A percentile compares a stretch with the other conserved stretches of the same genome.
Evolutionary conservation across 2,797 vertebrate species (phyloP).

Genomic region (Halcyon chelicuti): DNA sequence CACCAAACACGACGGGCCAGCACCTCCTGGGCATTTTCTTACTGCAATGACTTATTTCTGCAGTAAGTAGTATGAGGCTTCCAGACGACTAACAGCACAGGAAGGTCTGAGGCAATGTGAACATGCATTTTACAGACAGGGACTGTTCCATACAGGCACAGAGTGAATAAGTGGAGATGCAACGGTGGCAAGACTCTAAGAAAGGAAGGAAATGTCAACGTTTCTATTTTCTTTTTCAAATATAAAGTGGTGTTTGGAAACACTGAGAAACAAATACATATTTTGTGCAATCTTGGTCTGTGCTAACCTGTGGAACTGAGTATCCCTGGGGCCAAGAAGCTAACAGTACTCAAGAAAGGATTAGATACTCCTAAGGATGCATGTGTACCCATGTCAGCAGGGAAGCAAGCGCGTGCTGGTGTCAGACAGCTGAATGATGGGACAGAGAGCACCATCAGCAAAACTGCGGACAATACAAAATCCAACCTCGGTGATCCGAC

Average conservation of each 20-base stretch:
- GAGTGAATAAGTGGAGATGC: neutral
- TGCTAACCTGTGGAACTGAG: neutral
- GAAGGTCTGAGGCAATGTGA: neutral
- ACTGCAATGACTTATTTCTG: neutral
- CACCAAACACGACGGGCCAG: neutral
- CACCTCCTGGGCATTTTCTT: neutral
- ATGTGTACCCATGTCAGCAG: neutral
- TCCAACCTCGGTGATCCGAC: fast-evolving
- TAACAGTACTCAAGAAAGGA: neutral
- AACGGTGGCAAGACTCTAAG: neutral
- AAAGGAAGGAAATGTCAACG: neutral
- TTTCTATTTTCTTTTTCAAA: neutral
- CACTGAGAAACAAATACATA: neutral
- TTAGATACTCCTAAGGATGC: neutral
- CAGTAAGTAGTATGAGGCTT: neutral
- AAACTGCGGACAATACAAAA: neutral
- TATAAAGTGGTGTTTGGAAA: neutral
- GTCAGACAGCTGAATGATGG: neutral
- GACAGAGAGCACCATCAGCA: neutral
- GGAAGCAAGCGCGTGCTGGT: neutral
- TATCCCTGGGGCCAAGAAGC: neutral
- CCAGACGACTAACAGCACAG: neutral
- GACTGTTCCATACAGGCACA: neutral
- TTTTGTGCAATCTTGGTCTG: neutral
- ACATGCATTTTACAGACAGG: neutral